These are phyloP conservation scores for Saccostrea cuccullata DNA, from an alignment of 1,140 invertebrate genomes.

Conservation along the genomic window DNA sequence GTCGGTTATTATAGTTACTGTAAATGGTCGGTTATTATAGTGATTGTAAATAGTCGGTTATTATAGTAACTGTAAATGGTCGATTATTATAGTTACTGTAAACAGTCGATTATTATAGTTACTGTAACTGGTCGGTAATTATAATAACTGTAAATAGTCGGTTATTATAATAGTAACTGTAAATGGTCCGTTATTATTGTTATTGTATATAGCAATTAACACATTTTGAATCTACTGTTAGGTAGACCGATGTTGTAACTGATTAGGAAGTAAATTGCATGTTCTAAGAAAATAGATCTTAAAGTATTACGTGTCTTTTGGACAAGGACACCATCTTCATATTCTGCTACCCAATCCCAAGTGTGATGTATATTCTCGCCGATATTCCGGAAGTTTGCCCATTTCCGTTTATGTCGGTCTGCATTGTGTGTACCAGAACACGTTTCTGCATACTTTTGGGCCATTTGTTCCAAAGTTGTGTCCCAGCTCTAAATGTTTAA, in stretches of 20 bases:
- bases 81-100: background rate
- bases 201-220: no score
- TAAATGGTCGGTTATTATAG: no score
- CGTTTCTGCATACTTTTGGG: conserved; percentile 1
- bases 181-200: no score
- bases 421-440: conserved; percentile 17
- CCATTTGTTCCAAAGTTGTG: background rate
- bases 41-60: no score
- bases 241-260: background rate
- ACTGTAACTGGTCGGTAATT: no score
- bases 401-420: conserved; percentile 5
- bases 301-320: conserved; percentile 10
- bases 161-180: no score
- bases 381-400: background rate
- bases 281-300: background rate
- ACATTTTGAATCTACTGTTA: background rate
- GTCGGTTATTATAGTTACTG: no score
- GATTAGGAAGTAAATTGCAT: background rate
- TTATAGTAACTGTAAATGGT: no score
- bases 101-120: background rate
- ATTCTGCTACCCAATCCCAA: conserved; percentile 16
- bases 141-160: no score
- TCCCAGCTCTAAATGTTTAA: background rate
- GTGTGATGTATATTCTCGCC: conserved; percentile 21
- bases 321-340: background rate